These are phyloP conservation scores for Caenorhabditis drosophilae DNA, from an alignment of 2,888 invertebrate genomes.

Conservation along the genomic window DNA sequence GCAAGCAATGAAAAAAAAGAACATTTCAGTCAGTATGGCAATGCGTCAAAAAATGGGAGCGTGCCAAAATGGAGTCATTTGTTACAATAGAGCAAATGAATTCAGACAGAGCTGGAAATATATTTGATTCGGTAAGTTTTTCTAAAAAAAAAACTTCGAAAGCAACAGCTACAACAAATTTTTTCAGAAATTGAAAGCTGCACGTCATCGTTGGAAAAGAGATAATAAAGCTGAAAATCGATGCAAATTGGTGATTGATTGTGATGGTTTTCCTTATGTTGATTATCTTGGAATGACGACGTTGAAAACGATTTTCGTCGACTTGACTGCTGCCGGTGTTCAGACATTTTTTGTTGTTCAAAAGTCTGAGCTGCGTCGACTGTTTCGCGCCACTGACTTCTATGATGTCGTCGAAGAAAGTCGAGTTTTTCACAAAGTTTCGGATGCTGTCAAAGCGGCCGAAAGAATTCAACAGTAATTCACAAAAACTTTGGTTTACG, in stretches of 20 bases:
- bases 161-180: too few species aligned
- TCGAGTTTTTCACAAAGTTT: slow-evolving; percentile 48
- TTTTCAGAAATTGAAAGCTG: slow-evolving; percentile 37
- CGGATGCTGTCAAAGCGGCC: slow-evolving; percentile 40
- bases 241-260: slow-evolving; percentile 62
- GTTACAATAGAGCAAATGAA: slow-evolving; percentile 52
- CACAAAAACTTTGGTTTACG: neutral
- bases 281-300: slow-evolving; percentile 61
- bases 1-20: neutral
- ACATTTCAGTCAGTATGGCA: slow-evolving; percentile 47
- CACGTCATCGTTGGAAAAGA: slow-evolving; percentile 35
- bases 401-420: slow-evolving; percentile 52
- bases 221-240: slow-evolving; percentile 29
- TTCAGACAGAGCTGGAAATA: slow-evolving; percentile 31
- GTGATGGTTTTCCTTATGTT: slow-evolving; percentile 65
- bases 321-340: slow-evolving; percentile 53
- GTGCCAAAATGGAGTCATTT: slow-evolving; percentile 47
- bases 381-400: slow-evolving; percentile 64
- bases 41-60: slow-evolving; percentile 53
- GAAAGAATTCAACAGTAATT: slow-evolving; percentile 17
- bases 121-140: slow-evolving; percentile 37
- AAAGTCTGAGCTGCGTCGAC: slow-evolving; percentile 56
- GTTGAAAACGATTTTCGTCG: slow-evolving; percentile 55
- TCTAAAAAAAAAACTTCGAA: neutral
- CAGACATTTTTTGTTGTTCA: slow-evolving; percentile 60